These are phyloP conservation scores for Trematocara marginatum DNA, from an alignment of 2,113 vertebrate genomes.

Conservation along the genomic window DNA sequence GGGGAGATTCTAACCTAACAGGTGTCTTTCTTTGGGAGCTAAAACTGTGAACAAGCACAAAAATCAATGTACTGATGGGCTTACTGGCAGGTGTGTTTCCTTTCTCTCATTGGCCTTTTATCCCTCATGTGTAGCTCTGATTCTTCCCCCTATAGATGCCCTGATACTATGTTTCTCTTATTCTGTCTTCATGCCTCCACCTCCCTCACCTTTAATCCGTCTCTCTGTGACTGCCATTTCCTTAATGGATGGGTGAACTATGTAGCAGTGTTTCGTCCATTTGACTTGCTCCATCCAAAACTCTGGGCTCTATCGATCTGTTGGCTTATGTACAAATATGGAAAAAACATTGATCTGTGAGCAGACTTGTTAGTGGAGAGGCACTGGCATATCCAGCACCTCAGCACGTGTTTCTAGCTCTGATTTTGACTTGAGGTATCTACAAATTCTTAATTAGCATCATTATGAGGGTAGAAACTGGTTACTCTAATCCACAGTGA, in stretches of 20 bases:
- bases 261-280: background rate
- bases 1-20: background rate
- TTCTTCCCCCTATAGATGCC: background rate
- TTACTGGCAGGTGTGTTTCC: background rate
- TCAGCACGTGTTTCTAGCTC: background rate
- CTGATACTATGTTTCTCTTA: background rate
- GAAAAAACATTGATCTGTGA: conserved; percentile 14
- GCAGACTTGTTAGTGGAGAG: background rate
- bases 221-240: background rate
- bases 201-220: background rate
- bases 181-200: background rate
- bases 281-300: background rate
- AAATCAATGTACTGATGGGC: background rate
- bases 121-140: background rate
- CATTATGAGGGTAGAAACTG: background rate
- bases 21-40: background rate
- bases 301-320: conserved; percentile 23
- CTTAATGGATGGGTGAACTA: background rate
- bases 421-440: background rate
- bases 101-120: background rate
- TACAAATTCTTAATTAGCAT: conserved; percentile 1
- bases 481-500: background rate
- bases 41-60: conserved; percentile 7
- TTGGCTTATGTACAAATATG: conserved; percentile 32
- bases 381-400: background rate